Conservation (phyloP, 2,113 vertebrate genomes). For the Gallinago media region DNA sequence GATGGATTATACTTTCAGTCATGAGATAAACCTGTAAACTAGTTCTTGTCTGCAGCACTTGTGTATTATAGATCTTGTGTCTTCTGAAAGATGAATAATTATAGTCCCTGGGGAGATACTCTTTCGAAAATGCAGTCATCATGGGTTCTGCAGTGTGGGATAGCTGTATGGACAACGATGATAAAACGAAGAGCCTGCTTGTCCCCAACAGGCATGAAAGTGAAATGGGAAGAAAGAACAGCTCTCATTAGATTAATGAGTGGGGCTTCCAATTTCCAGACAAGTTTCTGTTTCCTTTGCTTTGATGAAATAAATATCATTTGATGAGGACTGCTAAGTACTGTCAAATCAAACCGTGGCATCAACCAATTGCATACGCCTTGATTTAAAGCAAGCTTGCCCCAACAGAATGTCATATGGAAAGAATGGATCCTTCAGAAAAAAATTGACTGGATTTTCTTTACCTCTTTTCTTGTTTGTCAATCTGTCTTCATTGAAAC, state of each 20-base stretch:
- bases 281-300: conserved; percentile 46
- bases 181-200: conserved; percentile 64
- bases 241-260: conserved; percentile 62
- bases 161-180: conserved; percentile 62
- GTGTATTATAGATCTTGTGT: conserved; percentile 76
- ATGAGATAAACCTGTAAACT: conserved; percentile 79
- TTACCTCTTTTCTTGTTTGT: conserved; percentile 43
- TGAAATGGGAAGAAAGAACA: conserved; percentile 53
- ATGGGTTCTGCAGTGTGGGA: conserved; percentile 61
- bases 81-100: conserved; percentile 79
- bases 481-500: conserved; percentile 65
- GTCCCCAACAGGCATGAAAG: conserved; percentile 69
- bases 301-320: conserved; percentile 66
- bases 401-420: background rate
- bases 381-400: conserved; percentile 47
- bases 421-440: conserved; percentile 53
- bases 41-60: conserved; percentile 70
- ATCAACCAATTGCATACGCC: conserved; percentile 1
- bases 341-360: conserved; percentile 50
- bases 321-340: conserved; percentile 44
- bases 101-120: conserved; percentile 62
- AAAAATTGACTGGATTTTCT: conserved; percentile 66
- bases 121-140: conserved; percentile 66
- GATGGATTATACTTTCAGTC: conserved; percentile 73
- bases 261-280: conserved; percentile 43